Percentiles rank a stretch among this genome's conserved stretches.
These are phyloP conservation scores for Mythimna vitellina DNA, from an alignment of 2,888 invertebrate species.

Conservation along the genomic window DNA sequence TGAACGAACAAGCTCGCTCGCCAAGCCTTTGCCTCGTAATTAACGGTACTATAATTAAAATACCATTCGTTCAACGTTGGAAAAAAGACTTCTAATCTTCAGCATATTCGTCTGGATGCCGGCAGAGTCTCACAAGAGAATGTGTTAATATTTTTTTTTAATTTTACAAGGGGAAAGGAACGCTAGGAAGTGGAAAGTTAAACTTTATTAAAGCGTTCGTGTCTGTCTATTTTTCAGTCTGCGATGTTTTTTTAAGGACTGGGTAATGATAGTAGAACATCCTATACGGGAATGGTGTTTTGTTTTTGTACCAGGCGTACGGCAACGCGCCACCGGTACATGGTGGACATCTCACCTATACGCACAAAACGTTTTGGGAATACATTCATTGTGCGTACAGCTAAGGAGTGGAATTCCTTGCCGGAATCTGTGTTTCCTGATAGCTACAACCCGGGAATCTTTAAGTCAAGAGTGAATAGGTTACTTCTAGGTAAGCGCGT, in stretches of 20 bases:
- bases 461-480: no score
- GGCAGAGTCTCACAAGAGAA: conserved; percentile 34
- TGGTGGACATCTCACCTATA: no score
- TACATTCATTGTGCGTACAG: no score
- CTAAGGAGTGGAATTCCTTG: no score
- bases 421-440: no score
- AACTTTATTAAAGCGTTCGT: conserved; percentile 2
- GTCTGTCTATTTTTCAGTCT: conserved; percentile 5
- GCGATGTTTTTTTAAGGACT: background rate
- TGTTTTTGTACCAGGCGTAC: no score
- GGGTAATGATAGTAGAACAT: background rate
- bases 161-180: background rate
- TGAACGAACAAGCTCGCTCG: conserved; percentile 43
- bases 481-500: no score
- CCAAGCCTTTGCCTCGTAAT: conserved; percentile 79
- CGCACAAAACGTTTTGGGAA: no score
- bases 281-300: background rate
- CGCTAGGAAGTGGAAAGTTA: background rate
- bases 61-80: conserved; percentile 82
- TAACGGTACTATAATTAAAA: conserved; percentile 88
- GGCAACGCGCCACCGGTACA: no score
- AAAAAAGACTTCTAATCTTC: conserved; percentile 71
- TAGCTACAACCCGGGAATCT: no score
- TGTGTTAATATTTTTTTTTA: conserved; percentile 38
- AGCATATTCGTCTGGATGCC: conserved; percentile 57